Percentiles rank a stretch among this genome's conserved stretches.
These are phyloP conservation scores for Pseudomyrmex concolor DNA, from an alignment of 1,140 invertebrate species.

Conservation along the genomic window DNA sequence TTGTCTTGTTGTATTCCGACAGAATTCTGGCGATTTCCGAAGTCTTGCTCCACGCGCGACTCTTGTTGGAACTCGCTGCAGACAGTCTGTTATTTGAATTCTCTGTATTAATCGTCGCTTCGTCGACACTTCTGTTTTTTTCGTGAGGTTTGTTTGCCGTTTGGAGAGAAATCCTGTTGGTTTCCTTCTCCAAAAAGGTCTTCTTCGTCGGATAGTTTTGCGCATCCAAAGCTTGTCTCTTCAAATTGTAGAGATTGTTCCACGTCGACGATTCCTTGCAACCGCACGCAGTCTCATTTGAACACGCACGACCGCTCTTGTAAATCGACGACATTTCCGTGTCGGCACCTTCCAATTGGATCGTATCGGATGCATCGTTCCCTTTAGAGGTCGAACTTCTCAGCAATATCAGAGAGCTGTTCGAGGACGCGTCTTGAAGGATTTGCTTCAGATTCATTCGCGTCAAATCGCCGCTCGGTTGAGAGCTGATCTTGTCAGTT, in stretches of 20 bases:
- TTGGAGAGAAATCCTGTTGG: neutral
- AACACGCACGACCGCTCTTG: slow-evolving; percentile 48
- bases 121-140: neutral
- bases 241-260: slow-evolving; percentile 11
- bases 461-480: slow-evolving; percentile 13
- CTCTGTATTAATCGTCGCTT: slow-evolving; percentile 1
- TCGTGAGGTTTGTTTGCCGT: neutral
- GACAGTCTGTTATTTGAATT: neutral
- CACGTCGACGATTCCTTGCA: neutral
- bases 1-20: slow-evolving; percentile 72
- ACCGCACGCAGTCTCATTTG: neutral
- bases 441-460: slow-evolving; percentile 65
- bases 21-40: slow-evolving; percentile 74
- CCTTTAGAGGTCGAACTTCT: slow-evolving; percentile 25
- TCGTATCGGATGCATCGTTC: neutral
- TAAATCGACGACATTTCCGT: slow-evolving; percentile 72
- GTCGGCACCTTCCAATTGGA: slow-evolving; percentile 65
- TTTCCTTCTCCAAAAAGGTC: slow-evolving; percentile 29
- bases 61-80: neutral
- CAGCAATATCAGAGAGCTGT: slow-evolving; percentile 64
- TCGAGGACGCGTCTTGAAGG: slow-evolving; percentile 32
- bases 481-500: neutral
- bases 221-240: slow-evolving; percentile 12
- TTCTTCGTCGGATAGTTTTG: slow-evolving; percentile 50
- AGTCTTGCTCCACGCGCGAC: slow-evolving; percentile 56